phyloP scores from a whole-genome alignment of 1,140 invertebrate species.

The Pseudomyrmex dendroicus region DNA sequence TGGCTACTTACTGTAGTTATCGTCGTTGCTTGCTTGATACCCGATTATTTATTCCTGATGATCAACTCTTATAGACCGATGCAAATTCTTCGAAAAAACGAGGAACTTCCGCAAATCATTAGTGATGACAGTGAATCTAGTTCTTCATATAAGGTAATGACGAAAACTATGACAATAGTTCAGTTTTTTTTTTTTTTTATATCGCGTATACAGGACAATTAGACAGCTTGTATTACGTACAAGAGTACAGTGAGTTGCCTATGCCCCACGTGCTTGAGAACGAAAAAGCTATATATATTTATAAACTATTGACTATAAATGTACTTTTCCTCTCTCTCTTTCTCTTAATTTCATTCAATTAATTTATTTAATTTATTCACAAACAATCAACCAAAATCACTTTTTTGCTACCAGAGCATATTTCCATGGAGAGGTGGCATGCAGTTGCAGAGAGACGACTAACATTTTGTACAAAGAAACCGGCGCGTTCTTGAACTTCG shows the following conservation, averaged over 20 bases:
- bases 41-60: constrained; percentile 85
- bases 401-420: background rate
- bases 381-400: no score
- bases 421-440: constrained; percentile 66
- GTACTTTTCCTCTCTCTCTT: no score
- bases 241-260: no score
- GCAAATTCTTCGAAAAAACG: constrained; percentile 66
- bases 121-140: constrained; percentile 30
- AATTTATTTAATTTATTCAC: no score
- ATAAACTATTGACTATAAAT: no score
- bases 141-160: constrained; percentile 19
- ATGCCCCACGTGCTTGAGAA: no score
- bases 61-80: constrained; percentile 70
- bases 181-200: background rate
- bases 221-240: no score
- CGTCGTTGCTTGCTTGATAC: constrained; percentile 86
- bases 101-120: constrained; percentile 47
- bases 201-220: background rate
- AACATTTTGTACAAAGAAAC: background rate
- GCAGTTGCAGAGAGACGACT: constrained; percentile 37
- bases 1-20: constrained; percentile 87
- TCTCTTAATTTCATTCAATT: no score
- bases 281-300: no score
- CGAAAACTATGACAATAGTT: no score
- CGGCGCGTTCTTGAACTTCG: background rate